phyloP scores from a whole-genome alignment of 1,140 invertebrate species.

The Plodia interpunctella region DNA sequence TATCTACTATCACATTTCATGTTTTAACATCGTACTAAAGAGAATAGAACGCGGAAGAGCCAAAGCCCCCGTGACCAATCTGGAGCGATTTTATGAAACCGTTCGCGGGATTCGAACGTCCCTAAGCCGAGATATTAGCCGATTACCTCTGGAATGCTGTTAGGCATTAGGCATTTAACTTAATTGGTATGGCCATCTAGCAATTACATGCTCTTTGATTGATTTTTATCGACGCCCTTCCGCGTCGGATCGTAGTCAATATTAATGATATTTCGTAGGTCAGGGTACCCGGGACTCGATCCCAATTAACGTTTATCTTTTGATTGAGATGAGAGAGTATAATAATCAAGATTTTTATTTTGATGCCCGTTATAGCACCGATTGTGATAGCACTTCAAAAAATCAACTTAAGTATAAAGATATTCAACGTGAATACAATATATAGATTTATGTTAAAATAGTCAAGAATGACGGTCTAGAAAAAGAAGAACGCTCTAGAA shows the following conservation, averaged over 20 bases:
- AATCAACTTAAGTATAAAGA: too few species aligned
- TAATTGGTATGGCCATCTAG: slow-evolving; percentile 39
- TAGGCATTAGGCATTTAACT: slow-evolving; percentile 36
- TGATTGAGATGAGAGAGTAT: background rate
- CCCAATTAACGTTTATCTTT: background rate
- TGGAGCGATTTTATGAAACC: slow-evolving; percentile 32
- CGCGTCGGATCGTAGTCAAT: background rate
- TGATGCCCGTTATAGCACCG: too few species aligned
- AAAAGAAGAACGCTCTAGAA: background rate
- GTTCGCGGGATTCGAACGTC: slow-evolving; percentile 44
- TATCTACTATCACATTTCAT: slow-evolving; percentile 8
- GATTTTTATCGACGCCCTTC: slow-evolving; percentile 30
- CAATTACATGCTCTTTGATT: slow-evolving; percentile 48
- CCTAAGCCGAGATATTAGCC: slow-evolving; percentile 30
- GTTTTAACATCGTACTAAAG: slow-evolving; percentile 20
- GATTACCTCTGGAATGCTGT: slow-evolving; percentile 47
- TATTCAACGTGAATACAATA: too few species aligned
- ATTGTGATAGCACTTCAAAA: too few species aligned
- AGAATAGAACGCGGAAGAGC: slow-evolving; percentile 43
- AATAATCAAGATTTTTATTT: background rate
- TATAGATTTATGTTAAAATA: too few species aligned
- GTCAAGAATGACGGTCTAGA: too few species aligned
- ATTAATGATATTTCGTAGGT: slow-evolving; percentile 2
- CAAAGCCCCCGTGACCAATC: slow-evolving; percentile 42
- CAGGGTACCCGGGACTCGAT: background rate